Percentiles rank a stretch among this genome's conserved stretches.
These are phyloP conservation scores for Acanthochromis polyacanthus DNA, from an alignment of 2,113 vertebrate genomes.

Conservation along the genomic window DNA sequence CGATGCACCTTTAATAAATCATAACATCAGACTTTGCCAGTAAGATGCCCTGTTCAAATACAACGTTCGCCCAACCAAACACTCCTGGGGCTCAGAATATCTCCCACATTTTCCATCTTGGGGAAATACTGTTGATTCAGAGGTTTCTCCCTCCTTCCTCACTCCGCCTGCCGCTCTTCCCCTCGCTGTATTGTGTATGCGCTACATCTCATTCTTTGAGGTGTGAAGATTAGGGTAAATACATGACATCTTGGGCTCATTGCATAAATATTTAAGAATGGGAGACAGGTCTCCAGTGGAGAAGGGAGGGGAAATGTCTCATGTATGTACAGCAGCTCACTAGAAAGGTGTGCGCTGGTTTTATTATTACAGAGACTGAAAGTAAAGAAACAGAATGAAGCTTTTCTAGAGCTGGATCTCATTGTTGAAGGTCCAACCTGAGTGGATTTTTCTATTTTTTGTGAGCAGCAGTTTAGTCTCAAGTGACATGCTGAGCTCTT, in stretches of 20 bases:
- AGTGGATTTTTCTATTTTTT: slow-evolving; percentile 55
- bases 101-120: slow-evolving; percentile 62
- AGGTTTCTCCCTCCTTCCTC: slow-evolving; percentile 35
- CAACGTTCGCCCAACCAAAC: slow-evolving; percentile 67
- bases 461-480: slow-evolving; percentile 70
- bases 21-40: slow-evolving; percentile 67
- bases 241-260: slow-evolving; percentile 58
- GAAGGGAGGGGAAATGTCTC: slow-evolving; percentile 1
- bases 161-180: slow-evolving; percentile 33
- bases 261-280: slow-evolving; percentile 76
- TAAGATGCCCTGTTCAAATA: slow-evolving; percentile 69
- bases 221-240: slow-evolving; percentile 68
- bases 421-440: slow-evolving; percentile 24
- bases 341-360: slow-evolving; percentile 17
- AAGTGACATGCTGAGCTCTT: slow-evolving; percentile 69
- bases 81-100: slow-evolving; percentile 67
- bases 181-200: slow-evolving; percentile 52
- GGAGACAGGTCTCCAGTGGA: slow-evolving; percentile 50
- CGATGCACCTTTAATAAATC: slow-evolving; percentile 77
- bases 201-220: slow-evolving; percentile 66
- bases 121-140: slow-evolving; percentile 68
- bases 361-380: slow-evolving; percentile 38
- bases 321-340: slow-evolving; percentile 17
- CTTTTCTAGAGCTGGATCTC: slow-evolving; percentile 2
- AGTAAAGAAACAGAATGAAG: slow-evolving; percentile 15